Conservation (phyloP, 2,113 vertebrate species). For the Larimichthys polyactis region DNA sequence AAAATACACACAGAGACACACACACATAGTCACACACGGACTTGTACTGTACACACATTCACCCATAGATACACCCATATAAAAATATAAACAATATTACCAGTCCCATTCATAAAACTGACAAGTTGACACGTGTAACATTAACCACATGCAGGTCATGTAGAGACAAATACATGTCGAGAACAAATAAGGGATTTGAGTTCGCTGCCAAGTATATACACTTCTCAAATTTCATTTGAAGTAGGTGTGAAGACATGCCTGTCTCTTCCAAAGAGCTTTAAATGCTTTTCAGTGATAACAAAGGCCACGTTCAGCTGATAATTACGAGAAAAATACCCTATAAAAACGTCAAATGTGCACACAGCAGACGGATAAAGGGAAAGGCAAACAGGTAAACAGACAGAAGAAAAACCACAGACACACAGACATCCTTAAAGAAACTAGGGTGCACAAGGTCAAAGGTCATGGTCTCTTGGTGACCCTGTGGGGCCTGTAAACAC, state of each 20-base stretch:
- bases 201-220: not conserved
- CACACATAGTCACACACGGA: conserved; percentile 1
- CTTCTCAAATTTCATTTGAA: conserved; percentile 21
- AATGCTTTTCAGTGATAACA: not conserved
- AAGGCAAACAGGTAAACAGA: not conserved
- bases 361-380: conserved; percentile 1
- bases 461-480: conserved; percentile 37
- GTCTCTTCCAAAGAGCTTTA: not conserved
- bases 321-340: not conserved
- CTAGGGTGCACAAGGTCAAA: conserved; percentile 41
- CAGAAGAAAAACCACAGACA: not conserved
- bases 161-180: conserved; percentile 17
- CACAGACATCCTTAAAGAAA: conserved; percentile 32
- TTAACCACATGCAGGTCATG: conserved; percentile 22
- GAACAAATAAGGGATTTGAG: conserved; percentile 2
- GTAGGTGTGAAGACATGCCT: conserved; percentile 8
- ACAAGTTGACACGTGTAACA: conserved; percentile 19
- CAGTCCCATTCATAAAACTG: conserved; percentile 29
- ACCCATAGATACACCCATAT: not conserved
- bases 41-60: not conserved
- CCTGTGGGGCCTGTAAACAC: conserved; percentile 45
- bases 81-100: conserved; percentile 29
- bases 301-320: conserved; percentile 2
- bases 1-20: not conserved
- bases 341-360: conserved; percentile 3